phyloP scores from a whole-genome alignment of 2,797 vertebrate species.

The Glyptemys insculpta region DNA sequence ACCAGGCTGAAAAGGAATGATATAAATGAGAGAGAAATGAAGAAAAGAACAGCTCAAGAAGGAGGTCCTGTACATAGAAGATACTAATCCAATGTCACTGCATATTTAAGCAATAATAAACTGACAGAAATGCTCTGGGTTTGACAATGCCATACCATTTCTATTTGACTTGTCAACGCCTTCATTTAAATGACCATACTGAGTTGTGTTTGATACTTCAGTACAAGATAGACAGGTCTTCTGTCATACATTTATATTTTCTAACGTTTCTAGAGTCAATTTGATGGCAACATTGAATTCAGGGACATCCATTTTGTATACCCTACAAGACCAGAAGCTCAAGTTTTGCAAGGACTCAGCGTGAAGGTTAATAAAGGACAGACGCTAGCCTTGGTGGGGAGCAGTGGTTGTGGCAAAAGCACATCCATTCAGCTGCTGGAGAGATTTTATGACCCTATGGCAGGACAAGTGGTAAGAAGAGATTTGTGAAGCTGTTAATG shows the following conservation, averaged over 20 bases:
- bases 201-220: neutral
- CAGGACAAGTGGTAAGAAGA: constrained; percentile 76
- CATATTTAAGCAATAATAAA: neutral
- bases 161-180: neutral
- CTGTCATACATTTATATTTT: no score
- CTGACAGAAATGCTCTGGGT: neutral
- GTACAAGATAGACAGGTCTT: neutral
- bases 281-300: no score
- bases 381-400: no score
- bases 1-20: neutral
- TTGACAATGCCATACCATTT: neutral
- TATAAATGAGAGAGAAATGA: neutral
- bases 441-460: constrained; percentile 79
- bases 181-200: neutral
- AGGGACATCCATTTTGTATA: no score
- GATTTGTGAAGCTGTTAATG: constrained; percentile 9
- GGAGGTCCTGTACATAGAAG: neutral
- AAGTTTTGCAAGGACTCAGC: no score
- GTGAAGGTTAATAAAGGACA: no score
- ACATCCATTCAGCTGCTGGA: no score
- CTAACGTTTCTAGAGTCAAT: no score
- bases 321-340: no score
- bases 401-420: no score
- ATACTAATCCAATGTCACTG: neutral
- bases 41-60: neutral